Evolutionary conservation across 2,888 invertebrate species (phyloP).

Genomic region (Acrobasis repandana): DNA sequence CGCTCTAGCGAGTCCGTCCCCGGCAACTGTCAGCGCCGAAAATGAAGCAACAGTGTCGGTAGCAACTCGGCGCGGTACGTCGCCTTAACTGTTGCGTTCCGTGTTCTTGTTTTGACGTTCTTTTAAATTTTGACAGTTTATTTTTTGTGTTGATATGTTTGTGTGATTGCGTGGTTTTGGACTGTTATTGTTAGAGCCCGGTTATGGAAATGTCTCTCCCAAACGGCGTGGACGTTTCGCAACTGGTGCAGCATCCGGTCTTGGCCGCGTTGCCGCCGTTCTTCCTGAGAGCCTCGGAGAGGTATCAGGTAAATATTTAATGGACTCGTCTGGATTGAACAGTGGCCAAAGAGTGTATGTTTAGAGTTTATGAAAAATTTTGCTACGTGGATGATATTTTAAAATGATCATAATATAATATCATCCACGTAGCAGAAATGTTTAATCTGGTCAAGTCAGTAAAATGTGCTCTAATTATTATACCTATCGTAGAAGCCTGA

Average conservation of each 20-base stretch:
- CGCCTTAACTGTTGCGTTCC: conserved; percentile 52
- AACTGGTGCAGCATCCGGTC: conserved; percentile 93
- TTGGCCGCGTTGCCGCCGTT: conserved; percentile 93
- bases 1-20: conserved; percentile 45
- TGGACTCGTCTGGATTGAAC: background rate
- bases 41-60: conserved; percentile 78
- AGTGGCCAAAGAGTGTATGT: background rate
- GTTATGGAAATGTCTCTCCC: conserved; percentile 89
- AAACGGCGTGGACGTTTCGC: conserved; percentile 93
- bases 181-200: conserved; percentile 30
- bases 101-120: conserved; percentile 27
- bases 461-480: too few species aligned
- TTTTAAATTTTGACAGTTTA: conserved; percentile 32
- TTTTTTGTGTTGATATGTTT: conserved; percentile 29
- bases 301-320: conserved; percentile 87
- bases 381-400: too few species aligned
- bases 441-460: too few species aligned
- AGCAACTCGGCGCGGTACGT: conserved; percentile 59
- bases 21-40: conserved; percentile 68
- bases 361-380: too few species aligned
- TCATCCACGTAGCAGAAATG: too few species aligned
- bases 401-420: too few species aligned
- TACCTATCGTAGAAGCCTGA: too few species aligned
- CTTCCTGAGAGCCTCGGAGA: conserved; percentile 93
- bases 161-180: conserved; percentile 34